These are phyloP conservation scores for Oryctes rhinoceros DNA, from an alignment of 1,140 invertebrate genomes.

Conservation along the genomic window DNA sequence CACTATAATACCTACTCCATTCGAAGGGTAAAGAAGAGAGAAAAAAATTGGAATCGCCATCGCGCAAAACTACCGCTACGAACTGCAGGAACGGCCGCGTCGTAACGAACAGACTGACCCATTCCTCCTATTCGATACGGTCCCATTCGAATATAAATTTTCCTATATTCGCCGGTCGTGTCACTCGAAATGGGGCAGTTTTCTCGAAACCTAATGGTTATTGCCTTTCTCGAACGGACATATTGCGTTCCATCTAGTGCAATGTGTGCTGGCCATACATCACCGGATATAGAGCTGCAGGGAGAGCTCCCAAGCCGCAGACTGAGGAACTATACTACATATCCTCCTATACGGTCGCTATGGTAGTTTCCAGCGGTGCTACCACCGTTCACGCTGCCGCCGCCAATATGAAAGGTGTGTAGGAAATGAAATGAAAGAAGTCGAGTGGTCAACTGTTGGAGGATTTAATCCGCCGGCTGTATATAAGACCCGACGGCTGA, in stretches of 20 bases:
- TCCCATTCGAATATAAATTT: constrained; percentile 62
- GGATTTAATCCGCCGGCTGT: constrained; percentile 32
- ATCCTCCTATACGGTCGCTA: constrained; percentile 50
- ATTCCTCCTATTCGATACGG: constrained; percentile 49
- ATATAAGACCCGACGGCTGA: constrained; percentile 36
- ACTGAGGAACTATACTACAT: constrained; percentile 7
- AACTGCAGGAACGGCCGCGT: background rate
- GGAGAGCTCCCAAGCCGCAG: constrained; percentile 44
- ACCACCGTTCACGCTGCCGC: background rate
- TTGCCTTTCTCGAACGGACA: constrained; percentile 70
- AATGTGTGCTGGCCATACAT: constrained; percentile 69
- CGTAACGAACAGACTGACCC: constrained; percentile 12
- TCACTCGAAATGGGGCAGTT: constrained; percentile 70
- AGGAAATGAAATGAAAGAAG: constrained; percentile 51
- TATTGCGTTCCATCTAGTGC: constrained; percentile 71
- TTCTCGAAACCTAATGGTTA: constrained; percentile 71
- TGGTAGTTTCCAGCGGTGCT: constrained; percentile 36
- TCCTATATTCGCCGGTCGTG: constrained; percentile 68
- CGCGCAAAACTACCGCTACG: background rate
- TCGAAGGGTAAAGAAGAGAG: background rate
- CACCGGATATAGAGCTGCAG: constrained; percentile 58
- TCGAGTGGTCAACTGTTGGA: constrained; percentile 46
- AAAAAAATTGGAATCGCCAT: background rate
- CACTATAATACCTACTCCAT: constrained; percentile 5
- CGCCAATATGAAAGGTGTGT: constrained; percentile 48